These are phyloP conservation scores for Leptobrachium ailaonicum DNA, from an alignment of 2,113 vertebrate genomes.

Conservation along the genomic window DNA sequence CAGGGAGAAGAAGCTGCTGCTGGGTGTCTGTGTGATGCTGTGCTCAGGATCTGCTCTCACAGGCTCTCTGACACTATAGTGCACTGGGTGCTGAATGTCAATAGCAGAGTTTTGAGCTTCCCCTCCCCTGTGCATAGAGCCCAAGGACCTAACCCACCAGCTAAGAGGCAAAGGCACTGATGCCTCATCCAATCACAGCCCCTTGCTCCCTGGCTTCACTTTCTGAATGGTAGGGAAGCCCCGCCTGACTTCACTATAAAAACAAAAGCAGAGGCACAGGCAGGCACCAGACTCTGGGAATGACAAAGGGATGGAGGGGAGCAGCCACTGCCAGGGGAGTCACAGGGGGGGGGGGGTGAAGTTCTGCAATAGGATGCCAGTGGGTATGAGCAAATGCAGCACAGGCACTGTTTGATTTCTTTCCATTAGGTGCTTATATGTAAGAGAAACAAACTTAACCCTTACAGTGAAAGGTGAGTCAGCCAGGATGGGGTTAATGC, in stretches of 20 bases:
- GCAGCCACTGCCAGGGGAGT: not conserved
- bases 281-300: conserved; percentile 33
- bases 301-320: conserved; percentile 33
- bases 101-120: conserved; percentile 21
- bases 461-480: not conserved
- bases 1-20: not conserved
- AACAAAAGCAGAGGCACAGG: conserved; percentile 44
- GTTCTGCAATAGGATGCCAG: conserved; percentile 17
- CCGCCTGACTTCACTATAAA: conserved; percentile 44
- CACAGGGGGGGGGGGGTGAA: no score
- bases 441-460: not conserved
- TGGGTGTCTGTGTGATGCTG: conserved; percentile 4
- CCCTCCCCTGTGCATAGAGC: conserved; percentile 37
- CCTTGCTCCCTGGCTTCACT: conserved; percentile 15
- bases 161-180: conserved; percentile 22
- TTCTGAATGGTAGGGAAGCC: conserved; percentile 46
- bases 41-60: conserved; percentile 15
- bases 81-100: conserved; percentile 38
- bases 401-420: not conserved
- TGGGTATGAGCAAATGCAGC: not conserved
- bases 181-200: conserved; percentile 24
- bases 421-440: not conserved
- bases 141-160: conserved; percentile 34
- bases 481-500: not conserved
- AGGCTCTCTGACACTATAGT: conserved; percentile 22